A percentile compares a stretch with the other conserved stretches of the same genome.
Evolutionary conservation across 2,113 vertebrate genomes (phyloP).

Genomic region (Macrotis lagotis): DNA sequence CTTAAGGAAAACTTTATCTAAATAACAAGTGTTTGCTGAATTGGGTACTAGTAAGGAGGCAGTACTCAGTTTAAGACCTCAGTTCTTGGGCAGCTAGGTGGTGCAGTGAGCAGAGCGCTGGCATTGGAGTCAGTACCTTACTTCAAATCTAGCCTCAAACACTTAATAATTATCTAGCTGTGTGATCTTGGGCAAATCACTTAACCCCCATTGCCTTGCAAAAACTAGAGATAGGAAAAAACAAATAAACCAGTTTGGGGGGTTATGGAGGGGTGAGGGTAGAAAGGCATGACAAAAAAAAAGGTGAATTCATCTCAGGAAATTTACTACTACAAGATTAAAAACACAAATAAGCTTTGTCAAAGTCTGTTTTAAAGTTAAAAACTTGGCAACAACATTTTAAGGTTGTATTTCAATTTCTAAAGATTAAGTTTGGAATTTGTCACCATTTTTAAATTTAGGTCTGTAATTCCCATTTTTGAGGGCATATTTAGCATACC

Average conservation of each 20-base stretch:
- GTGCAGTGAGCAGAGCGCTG: no score
- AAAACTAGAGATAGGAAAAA: background rate
- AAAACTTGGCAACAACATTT: background rate
- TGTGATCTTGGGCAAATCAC: no score
- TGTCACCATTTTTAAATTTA: no score
- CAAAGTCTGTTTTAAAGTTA: background rate
- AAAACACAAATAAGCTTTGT: background rate
- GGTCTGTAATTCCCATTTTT: no score
- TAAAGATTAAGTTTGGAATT: no score
- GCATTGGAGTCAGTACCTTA: no score
- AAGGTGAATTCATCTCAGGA: background rate
- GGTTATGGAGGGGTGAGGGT: background rate
- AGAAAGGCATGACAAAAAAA: background rate
- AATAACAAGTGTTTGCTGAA: no score
- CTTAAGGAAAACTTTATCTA: no score
- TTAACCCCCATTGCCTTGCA: background rate
- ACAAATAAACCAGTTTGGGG: background rate
- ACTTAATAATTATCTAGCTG: no score
- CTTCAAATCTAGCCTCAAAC: no score
- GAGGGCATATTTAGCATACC: no score
- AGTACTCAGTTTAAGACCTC: background rate
- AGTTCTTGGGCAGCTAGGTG: background rate
- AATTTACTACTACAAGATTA: background rate
- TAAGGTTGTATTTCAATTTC: background rate
- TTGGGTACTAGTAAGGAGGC: no score